Evolutionary conservation across 2,113 vertebrate genomes (phyloP).

Genomic region (Paedocypris sp.): DNA sequence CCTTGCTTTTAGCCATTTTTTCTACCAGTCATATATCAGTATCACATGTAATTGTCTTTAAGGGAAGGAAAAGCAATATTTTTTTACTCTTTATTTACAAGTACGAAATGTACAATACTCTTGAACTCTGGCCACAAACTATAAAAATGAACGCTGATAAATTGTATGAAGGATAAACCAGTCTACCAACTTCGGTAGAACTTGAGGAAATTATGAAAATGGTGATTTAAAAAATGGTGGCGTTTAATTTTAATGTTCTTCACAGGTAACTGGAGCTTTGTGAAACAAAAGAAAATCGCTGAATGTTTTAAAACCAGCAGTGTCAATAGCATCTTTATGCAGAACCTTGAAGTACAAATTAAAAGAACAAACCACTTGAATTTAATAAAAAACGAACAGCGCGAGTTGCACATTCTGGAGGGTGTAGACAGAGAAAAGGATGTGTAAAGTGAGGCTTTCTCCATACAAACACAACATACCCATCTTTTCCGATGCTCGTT

Average conservation of each 20-base stretch:
- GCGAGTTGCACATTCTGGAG: not conserved
- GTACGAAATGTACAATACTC: too few species aligned
- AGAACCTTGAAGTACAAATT: not conserved
- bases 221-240: too few species aligned
- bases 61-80: too few species aligned
- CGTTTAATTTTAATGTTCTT: not conserved
- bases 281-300: not conserved
- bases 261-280: not conserved
- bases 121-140: too few species aligned
- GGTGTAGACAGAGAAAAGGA: not conserved
- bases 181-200: too few species aligned
- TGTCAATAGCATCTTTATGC: not conserved
- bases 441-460: not conserved
- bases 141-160: too few species aligned
- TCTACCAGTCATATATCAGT: too few species aligned
- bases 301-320: not conserved
- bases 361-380: not conserved
- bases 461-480: not conserved
- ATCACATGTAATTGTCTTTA: too few species aligned
- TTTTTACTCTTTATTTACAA: too few species aligned
- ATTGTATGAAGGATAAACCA: too few species aligned
- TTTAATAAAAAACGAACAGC: not conserved
- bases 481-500: not conserved
- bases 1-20: too few species aligned
- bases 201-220: too few species aligned